These are phyloP conservation scores for Notocelia uddmanniana DNA, from an alignment of 2,888 invertebrate genomes.

Conservation along the genomic window DNA sequence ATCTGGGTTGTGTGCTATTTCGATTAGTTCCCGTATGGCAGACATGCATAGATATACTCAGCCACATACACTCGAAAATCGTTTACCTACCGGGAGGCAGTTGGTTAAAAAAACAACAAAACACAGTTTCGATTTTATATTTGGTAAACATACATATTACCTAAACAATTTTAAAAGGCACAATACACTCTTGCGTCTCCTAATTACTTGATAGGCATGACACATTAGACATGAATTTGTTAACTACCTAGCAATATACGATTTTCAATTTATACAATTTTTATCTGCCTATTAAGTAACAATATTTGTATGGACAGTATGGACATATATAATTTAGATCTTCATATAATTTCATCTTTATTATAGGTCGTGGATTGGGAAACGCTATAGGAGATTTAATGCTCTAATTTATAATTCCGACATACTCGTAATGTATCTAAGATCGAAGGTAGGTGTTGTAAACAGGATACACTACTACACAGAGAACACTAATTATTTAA, in stretches of 20 bases:
- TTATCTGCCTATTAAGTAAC: slow-evolving; percentile 36
- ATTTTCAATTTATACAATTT: slow-evolving; percentile 21
- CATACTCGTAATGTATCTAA: no score
- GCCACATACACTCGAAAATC: background rate
- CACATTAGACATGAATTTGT: slow-evolving; percentile 25
- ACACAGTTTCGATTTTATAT: slow-evolving; percentile 27
- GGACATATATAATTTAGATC: background rate
- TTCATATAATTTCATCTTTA: background rate
- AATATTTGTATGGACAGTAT: background rate
- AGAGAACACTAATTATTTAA: background rate
- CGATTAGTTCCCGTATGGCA: no score
- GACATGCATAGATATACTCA: background rate
- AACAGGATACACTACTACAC: no score
- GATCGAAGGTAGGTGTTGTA: no score
- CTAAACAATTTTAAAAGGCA: slow-evolving; percentile 40
- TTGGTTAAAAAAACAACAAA: background rate
- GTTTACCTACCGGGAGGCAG: background rate
- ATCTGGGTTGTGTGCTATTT: no score
- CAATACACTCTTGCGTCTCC: slow-evolving; percentile 28
- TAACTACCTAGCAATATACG: slow-evolving; percentile 32
- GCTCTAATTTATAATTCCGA: no score
- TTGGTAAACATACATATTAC: slow-evolving; percentile 37
- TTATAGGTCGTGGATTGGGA: no score
- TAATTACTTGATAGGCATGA: background rate
- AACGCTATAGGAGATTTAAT: no score